Conservation (phyloP, 2,888 invertebrate genomes). For the Zootermopsis nevadensis region DNA sequence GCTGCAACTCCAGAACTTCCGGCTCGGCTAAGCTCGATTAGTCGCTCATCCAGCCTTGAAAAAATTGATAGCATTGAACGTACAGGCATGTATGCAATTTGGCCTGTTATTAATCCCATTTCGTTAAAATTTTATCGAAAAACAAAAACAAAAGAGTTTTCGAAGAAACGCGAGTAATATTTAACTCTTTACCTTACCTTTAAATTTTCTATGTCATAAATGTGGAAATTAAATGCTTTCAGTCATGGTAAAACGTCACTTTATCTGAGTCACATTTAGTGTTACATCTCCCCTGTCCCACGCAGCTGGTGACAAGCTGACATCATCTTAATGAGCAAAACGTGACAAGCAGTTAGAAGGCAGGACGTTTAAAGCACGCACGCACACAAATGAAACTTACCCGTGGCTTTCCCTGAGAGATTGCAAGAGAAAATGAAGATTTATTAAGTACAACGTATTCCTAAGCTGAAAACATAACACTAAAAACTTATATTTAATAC, state of each 20-base stretch:
- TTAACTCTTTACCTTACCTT: too few species aligned
- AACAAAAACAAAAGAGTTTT: too few species aligned
- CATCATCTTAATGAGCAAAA: background rate
- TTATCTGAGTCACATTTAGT: background rate
- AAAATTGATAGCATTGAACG: too few species aligned
- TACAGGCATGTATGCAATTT: too few species aligned
- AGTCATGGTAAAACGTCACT: too few species aligned
- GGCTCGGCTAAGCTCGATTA: slow-evolving; percentile 64
- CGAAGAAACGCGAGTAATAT: too few species aligned
- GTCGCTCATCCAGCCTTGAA: slow-evolving; percentile 72
- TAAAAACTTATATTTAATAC: too few species aligned
- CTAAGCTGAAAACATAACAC: background rate
- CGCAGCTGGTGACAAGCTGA: background rate
- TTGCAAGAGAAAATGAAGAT: background rate
- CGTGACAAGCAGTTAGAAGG: background rate
- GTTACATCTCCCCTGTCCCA: background rate
- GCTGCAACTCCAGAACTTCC: slow-evolving; percentile 51
- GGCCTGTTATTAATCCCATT: too few species aligned
- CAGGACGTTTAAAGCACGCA: background rate
- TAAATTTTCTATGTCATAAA: too few species aligned
- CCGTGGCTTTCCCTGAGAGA: slow-evolving; percentile 72
- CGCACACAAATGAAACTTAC: slow-evolving; percentile 65
- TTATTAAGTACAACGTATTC: background rate
- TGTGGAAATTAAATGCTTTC: too few species aligned
- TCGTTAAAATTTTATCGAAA: too few species aligned